These are phyloP conservation scores for Pelmatolapia mariae DNA, from an alignment of 2,113 vertebrate species.

Conservation along the genomic window DNA sequence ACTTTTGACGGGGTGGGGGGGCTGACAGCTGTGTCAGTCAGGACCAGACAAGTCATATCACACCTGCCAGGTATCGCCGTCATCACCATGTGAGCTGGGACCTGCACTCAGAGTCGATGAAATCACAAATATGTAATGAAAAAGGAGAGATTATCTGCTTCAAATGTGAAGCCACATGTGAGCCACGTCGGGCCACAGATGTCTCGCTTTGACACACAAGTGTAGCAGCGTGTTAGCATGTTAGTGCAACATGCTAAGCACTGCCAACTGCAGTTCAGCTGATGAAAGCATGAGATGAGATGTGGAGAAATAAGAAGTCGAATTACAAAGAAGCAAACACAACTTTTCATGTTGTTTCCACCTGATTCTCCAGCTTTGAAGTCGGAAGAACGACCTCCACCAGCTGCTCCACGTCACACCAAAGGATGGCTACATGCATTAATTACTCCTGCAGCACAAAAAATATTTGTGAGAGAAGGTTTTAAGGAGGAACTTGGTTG, in stretches of 20 bases:
- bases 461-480: neutral
- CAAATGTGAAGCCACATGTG: neutral
- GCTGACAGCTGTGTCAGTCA: neutral
- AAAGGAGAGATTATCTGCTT: neutral
- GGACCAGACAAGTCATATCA: neutral
- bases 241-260: neutral
- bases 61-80: neutral
- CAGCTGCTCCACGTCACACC: neutral
- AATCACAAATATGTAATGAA: neutral
- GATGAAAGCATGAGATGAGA: neutral
- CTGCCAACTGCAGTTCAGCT: neutral
- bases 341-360: neutral
- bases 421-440: neutral
- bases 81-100: neutral
- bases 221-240: neutral
- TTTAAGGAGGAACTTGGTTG: neutral
- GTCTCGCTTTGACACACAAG: neutral
- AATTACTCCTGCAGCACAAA: neutral
- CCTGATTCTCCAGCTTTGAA: neutral
- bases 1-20: fast-evolving
- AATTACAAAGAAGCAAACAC: neutral
- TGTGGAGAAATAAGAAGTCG: neutral
- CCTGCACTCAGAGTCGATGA: neutral
- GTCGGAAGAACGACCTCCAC: neutral
- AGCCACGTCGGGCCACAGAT: neutral